A percentile compares a stretch with the other conserved stretches of the same genome.
Evolutionary conservation across 2,113 vertebrate species (phyloP).

Genomic region (Neoarius graeffei): DNA sequence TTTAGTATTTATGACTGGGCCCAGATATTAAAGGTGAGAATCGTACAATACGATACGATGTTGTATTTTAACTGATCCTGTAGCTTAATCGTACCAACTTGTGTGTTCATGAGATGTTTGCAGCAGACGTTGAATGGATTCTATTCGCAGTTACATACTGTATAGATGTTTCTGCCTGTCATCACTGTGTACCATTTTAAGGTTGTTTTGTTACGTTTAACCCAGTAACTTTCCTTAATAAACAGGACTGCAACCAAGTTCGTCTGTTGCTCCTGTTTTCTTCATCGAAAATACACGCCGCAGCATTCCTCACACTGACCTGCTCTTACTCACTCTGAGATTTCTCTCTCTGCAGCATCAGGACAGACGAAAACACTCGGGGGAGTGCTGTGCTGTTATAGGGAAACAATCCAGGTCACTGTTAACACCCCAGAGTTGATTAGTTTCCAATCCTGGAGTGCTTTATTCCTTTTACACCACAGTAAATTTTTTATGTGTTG

Average conservation of each 20-base stretch:
- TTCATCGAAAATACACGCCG: not conserved
- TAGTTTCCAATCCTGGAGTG: not conserved
- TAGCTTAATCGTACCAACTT: constrained; percentile 11
- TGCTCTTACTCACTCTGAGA: not conserved
- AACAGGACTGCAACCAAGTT: constrained; percentile 23
- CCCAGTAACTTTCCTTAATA: constrained; percentile 30
- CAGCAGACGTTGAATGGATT: not conserved
- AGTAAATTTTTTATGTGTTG: not conserved
- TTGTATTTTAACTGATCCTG: constrained; percentile 30
- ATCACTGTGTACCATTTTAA: constrained; percentile 2
- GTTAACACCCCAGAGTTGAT: too few species aligned
- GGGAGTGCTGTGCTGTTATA: not conserved
- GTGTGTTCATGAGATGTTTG: not conserved
- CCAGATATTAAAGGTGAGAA: not conserved
- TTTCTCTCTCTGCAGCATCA: not conserved
- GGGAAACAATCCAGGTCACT: too few species aligned
- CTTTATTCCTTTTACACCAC: too few species aligned
- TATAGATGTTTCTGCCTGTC: constrained; percentile 14
- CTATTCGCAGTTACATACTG: constrained; percentile 15
- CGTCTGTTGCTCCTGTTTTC: not conserved
- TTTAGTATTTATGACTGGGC: constrained; percentile 10
- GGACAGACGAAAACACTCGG: too few species aligned
- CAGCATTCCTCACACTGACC: not conserved
- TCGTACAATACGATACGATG: not conserved
- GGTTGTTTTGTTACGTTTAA: constrained; percentile 16